Conservation (phyloP, 2,113 vertebrate genomes). For the Pygoscelis adeliae region DNA sequence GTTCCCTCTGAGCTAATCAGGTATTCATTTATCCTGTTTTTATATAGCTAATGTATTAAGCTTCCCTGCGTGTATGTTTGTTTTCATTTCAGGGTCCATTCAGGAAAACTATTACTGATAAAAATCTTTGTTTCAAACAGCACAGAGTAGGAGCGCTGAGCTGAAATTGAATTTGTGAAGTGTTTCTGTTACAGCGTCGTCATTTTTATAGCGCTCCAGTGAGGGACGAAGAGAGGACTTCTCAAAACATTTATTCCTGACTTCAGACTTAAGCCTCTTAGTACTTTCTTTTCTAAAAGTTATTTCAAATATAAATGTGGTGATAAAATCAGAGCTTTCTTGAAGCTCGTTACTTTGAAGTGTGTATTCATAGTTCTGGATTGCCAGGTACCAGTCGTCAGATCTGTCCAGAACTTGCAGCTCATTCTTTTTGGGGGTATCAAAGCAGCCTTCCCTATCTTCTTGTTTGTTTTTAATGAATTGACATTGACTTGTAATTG, state of each 20-base stretch:
- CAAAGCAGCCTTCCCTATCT: not conserved
- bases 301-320: not conserved
- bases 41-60: not conserved
- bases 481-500: not conserved
- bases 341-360: not conserved
- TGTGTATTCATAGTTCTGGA: not conserved
- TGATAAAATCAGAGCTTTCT: not conserved
- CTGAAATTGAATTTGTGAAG: not conserved
- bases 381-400: not conserved
- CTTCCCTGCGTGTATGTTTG: not conserved
- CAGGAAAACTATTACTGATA: conserved; percentile 27
- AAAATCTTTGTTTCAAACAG: conserved; percentile 12
- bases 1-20: not conserved
- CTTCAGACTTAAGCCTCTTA: not conserved
- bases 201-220: not conserved
- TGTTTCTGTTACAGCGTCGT: not conserved
- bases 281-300: not conserved
- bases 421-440: not conserved
- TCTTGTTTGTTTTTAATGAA: not conserved
- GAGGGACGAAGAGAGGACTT: not conserved
- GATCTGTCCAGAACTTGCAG: not conserved
- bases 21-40: not conserved
- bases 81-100: conserved; percentile 18
- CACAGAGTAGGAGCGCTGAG: not conserved
- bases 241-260: not conserved